These are phyloP conservation scores for Butorides virescens DNA, from an alignment of 2,113 vertebrate species.

Conservation along the genomic window DNA sequence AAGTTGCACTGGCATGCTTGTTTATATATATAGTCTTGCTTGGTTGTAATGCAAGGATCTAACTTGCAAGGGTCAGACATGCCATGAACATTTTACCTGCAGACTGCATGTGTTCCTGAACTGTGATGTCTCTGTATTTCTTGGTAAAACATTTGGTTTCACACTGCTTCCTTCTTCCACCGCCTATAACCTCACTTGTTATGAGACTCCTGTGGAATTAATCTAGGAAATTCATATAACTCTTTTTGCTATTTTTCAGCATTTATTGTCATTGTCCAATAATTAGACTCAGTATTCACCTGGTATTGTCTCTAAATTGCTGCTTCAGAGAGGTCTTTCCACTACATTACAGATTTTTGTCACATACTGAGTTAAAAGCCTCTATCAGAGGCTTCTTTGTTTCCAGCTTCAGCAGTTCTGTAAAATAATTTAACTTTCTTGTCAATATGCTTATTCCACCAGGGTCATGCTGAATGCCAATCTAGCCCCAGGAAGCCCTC, in stretches of 20 bases:
- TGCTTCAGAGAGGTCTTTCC: background rate
- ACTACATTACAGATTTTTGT: constrained; percentile 37
- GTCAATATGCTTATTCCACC: constrained; percentile 38
- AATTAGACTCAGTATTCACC: background rate
- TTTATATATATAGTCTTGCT: background rate
- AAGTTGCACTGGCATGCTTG: background rate
- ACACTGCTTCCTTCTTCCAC: background rate
- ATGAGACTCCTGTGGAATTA: background rate
- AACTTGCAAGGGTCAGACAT: background rate
- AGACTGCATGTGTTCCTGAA: background rate
- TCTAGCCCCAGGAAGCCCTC: background rate
- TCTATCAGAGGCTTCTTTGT: background rate
- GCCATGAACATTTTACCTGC: background rate
- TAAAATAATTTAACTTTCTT: constrained; percentile 55
- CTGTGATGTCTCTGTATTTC: background rate
- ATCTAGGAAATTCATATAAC: background rate
- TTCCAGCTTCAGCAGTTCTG: constrained; percentile 18
- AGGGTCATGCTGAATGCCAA: background rate
- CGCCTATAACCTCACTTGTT: background rate
- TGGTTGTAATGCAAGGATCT: background rate
- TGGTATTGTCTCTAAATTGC: background rate
- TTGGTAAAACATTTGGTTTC: background rate
- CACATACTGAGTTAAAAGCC: constrained; percentile 43
- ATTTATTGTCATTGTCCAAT: background rate
- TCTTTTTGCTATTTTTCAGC: background rate